Base-by-base conservation (phyloP, 2,113 vertebrate species). In the Pygoscelis antarcticus region DNA sequence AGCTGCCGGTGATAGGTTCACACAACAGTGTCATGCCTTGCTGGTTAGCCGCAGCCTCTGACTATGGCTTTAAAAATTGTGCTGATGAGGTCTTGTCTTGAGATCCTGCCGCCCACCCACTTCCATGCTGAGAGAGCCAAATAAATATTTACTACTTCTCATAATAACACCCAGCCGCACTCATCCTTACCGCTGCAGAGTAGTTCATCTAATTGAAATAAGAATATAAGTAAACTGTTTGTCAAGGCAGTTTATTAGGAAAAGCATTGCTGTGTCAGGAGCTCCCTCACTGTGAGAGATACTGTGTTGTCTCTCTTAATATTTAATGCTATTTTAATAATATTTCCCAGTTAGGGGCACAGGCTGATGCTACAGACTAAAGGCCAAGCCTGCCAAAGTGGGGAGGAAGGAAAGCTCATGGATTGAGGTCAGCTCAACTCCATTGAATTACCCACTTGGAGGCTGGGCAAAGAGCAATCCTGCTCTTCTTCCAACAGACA, bases 251-350 rank as follows among this genome's bases (percentile, higher is more conserved):
- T 96, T 97, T 96, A 96, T 97, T 96, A 95, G 91, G 87, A 95
- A 91, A 95, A 91, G 89, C 69, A 95, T 96, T 95, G 93, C 96
- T 97, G 97, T 93, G 91, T 97, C 96, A 97, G 96, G 91, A 96
- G 89, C 89, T 95, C 75, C 79, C 93, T 95, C 76, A 52, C 93
- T 93, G 97, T 3, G 71, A 96, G 91, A 94, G 78, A 94, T 95
- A 91, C 95, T 95, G 87, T 75, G 93, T 88, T 95, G 89, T 96
- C 71, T 92, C 91, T 91, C 95, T 96, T 96, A 95, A 97, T 96
- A 95, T 96, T 95, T 96, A 96, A 97, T 96, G 89, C 47, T 75
- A 86, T 94, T 94, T 96, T 96, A 96, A 97, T 97, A 94, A 95
- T 93, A 95, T 94, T 96, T 94, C 75, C 78, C 84, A 74, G 95